Base-by-base conservation (phyloP, 2,797 vertebrate species). In the Acanthurus tractus region DNA sequence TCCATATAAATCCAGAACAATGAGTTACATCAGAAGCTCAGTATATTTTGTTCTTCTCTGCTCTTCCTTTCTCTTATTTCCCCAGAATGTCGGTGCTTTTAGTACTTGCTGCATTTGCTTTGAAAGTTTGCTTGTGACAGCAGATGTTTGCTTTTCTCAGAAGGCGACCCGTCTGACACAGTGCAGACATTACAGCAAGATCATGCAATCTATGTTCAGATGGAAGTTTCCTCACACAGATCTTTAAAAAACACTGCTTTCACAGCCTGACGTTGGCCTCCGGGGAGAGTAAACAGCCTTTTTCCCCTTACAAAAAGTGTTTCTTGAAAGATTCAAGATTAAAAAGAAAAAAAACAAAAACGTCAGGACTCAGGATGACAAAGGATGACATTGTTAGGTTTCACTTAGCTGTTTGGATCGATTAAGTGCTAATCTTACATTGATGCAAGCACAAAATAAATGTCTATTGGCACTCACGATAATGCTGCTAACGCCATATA, bases 241-340 rank as follows among this genome's bases (percentile, higher is more conserved):
- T 52, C 22, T 64, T 50, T 59, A n/a, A 46, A 45, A 46, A 2
- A 2, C 29, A 40, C 9, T 25, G 34, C 15, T 6, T n/a, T 46
- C 23, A 20, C 17, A 57, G 66, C 38, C 62, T 52, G 9, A 40
- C 45, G 57, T 56, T 38, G n/a, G n/a, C 20, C 45, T 23, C 58
- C n/a, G 38, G 15, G 56, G 57, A 48, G 45, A 59, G 8, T 6
- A 62, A 1, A 1, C 13, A 1, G 8, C 12, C 6, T 40, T 66
- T 70, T 40, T 23, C 40, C 12, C 20, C 29, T 13, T 49, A 68
- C 57, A 74, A 68, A 70, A 76, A 22, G 29, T 29, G n/a, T 38
- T 40, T 3, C 17, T 62, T 55, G 38, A 73, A 53, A 40, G 70
- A 3, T 0, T 17, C 5, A 70, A 67, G 56, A 25, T 45, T 48